Evolutionary conservation across 2,113 vertebrate genomes (phyloP).

Genomic region (Xenopus borealis): DNA sequence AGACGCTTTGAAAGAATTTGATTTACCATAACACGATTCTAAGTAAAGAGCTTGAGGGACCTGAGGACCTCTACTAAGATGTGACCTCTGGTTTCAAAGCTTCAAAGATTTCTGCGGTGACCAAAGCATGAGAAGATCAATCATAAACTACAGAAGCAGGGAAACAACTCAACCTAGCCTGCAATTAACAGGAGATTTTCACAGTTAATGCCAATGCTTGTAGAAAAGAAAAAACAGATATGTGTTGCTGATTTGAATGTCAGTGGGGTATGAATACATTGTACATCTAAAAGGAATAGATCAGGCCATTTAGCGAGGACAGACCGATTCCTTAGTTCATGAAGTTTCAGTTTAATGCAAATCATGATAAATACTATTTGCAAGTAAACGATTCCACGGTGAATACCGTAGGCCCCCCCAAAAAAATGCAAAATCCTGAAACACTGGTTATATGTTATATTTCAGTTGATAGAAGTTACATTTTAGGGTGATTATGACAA

Average conservation of each 20-base stretch:
- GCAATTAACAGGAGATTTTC: conserved; percentile 37
- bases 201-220: conserved; percentile 16
- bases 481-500: too few relatives aligned
- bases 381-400: too few relatives aligned
- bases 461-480: too few relatives aligned
- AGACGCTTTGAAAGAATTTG: conserved; percentile 29
- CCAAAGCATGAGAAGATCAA: conserved; percentile 26
- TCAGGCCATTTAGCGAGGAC: conserved; percentile 11
- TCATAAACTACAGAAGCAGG: conserved; percentile 17
- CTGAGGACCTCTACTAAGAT: conserved; percentile 11
- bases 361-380: too few relatives aligned
- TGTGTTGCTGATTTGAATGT: conserved; percentile 8
- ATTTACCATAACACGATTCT: conserved; percentile 4
- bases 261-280: conserved; percentile 28
- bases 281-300: background rate
- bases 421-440: too few relatives aligned
- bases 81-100: conserved; percentile 25
- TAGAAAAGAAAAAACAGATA: conserved; percentile 20
- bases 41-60: conserved; percentile 3
- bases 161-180: conserved; percentile 25
- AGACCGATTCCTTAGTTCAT: background rate
- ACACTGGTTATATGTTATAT: too few relatives aligned
- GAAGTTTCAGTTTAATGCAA: too few relatives aligned
- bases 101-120: conserved; percentile 25
- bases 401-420: too few relatives aligned